These are phyloP conservation scores for Cryptotis parvus DNA, from an alignment of 2,113 vertebrate species.

Conservation along the genomic window DNA sequence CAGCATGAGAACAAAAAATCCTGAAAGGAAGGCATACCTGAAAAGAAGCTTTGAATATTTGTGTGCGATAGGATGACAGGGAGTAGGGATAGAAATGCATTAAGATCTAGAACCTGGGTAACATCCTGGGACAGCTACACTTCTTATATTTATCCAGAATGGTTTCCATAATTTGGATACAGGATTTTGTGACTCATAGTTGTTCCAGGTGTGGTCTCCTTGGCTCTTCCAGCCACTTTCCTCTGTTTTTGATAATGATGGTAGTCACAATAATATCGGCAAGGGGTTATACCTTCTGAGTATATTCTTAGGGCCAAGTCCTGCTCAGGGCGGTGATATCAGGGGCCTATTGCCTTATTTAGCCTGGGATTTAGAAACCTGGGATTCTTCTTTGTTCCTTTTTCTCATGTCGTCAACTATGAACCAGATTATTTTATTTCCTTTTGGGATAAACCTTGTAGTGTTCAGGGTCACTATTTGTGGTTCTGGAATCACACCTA, in stretches of 20 bases:
- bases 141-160: background rate
- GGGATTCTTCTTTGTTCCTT: background rate
- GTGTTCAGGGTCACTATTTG: too few species aligned
- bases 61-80: too few species aligned
- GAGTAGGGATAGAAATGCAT: background rate
- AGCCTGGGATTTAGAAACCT: conserved; percentile 4
- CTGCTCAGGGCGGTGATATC: background rate
- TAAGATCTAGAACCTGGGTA: background rate
- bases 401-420: background rate
- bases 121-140: too few species aligned
- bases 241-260: background rate
- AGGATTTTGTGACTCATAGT: background rate
- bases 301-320: background rate
- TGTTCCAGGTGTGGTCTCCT: background rate
- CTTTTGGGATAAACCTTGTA: too few species aligned
- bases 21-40: background rate
- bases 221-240: background rate
- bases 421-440: background rate
- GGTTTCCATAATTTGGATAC: background rate
- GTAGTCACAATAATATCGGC: background rate
- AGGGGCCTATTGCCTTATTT: background rate
- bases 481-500: too few species aligned
- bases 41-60: background rate
- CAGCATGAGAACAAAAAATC: background rate
- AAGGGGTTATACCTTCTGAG: background rate